Percentiles rank a stretch among this genome's conserved stretches.
These are phyloP conservation scores for Pachyramphus minor DNA, from an alignment of 2,113 vertebrate genomes.

Conservation along the genomic window DNA sequence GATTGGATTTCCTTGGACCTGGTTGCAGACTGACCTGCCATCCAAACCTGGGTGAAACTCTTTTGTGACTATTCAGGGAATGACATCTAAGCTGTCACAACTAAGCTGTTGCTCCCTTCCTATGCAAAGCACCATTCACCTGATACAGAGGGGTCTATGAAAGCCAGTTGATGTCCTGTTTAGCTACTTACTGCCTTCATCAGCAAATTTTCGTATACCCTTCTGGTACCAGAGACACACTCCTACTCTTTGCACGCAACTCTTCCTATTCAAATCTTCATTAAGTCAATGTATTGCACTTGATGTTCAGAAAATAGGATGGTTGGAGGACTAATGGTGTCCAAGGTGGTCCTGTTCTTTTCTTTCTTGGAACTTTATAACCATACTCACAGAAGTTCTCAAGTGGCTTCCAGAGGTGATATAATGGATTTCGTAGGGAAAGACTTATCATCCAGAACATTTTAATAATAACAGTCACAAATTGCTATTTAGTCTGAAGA, in stretches of 20 bases:
- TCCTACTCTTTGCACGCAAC: background rate
- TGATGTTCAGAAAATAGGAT: background rate
- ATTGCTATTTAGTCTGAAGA: background rate
- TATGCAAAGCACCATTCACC: background rate
- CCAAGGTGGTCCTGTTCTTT: background rate
- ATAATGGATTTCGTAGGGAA: background rate
- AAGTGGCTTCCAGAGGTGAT: background rate
- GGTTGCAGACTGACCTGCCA: background rate
- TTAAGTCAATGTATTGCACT: background rate
- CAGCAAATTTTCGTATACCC: background rate
- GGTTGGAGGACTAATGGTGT: background rate
- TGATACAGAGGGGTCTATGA: background rate
- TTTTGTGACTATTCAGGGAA: background rate
- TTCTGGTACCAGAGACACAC: background rate
- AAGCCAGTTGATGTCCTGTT: background rate
- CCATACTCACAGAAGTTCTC: background rate
- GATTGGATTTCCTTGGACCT: background rate
- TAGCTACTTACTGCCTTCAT: background rate
- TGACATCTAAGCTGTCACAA: background rate
- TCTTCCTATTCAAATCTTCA: background rate
- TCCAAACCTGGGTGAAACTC: background rate
- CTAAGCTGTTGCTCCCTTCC: background rate
- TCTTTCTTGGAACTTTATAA: background rate
- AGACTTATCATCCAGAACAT: background rate
- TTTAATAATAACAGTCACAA: background rate